A percentile compares a stretch with the other conserved stretches of the same genome.
phyloP scores from a whole-genome alignment of 2,888 invertebrate species.

The Neoscelio sp. region DNA sequence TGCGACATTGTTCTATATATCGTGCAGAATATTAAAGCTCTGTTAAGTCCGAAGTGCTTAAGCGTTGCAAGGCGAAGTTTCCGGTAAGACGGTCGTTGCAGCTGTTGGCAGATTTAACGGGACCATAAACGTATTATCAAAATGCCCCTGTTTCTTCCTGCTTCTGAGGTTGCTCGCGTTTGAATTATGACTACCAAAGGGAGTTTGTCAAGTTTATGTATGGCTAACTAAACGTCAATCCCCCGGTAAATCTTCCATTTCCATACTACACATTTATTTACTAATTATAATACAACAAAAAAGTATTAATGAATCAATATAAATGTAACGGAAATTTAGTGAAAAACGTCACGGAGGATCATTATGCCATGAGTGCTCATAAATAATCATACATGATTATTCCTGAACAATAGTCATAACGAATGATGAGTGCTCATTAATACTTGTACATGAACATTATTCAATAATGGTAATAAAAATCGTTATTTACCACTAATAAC shows the following conservation, averaged over 20 bases:
- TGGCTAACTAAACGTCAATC: conserved; percentile 1
- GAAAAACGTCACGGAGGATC: too few relatives aligned
- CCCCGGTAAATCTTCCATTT: neutral
- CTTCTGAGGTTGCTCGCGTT: neutral
- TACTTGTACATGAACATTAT: too few relatives aligned
- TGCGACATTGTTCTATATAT: conserved; percentile 15
- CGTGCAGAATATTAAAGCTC: conserved; percentile 50
- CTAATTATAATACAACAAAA: too few relatives aligned
- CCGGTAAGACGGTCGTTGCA: conserved; percentile 49
- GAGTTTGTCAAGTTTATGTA: neutral
- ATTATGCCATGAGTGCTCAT: too few relatives aligned
- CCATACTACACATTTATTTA: too few relatives aligned
- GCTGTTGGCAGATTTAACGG: conserved; percentile 70
- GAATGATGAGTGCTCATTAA: too few relatives aligned
- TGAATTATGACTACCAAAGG: neutral
- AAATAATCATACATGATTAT: too few relatives aligned
- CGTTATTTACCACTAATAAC: too few relatives aligned
- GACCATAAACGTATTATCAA: conserved; percentile 72
- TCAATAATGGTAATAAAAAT: too few relatives aligned
- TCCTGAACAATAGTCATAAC: too few relatives aligned
- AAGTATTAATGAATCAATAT: too few relatives aligned
- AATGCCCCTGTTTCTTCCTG: conserved; percentile 15
- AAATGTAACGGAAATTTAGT: too few relatives aligned
- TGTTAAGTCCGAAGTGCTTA: conserved; percentile 35
- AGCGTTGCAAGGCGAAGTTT: conserved; percentile 30